Base-by-base conservation (phyloP, 2,797 vertebrate species). In the Harpagifer antarcticus region DNA sequence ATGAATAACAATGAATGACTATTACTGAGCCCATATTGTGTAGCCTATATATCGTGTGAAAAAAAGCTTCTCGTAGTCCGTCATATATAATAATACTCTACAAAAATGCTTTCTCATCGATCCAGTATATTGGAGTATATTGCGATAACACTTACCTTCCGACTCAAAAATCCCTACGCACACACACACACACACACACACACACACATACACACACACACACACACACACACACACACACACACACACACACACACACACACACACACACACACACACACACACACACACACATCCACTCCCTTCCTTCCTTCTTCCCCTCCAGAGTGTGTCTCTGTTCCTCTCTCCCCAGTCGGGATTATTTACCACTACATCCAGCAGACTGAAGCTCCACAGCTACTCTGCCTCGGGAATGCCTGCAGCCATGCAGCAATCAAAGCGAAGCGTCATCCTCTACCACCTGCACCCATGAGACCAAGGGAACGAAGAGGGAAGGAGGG, bases 351-450 rank as follows among this genome's bases (percentile, higher is more conserved):
- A 92, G 84, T 88, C 68, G 91, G 93, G 94, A 95, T 94, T 96
- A 94, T 95, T 96, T 96, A 94, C 94, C 89, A 89, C 90, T 89
- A 91, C 78, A 91, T 92, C 86, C 83, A 89, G 89, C 88, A 90
- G 81, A 85, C 89, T 89, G 88, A 91, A 92, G 88, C 89, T 85
- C 82, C 76, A 72, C 76, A 85, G 84, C 82, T 84, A 79, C 86
- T 87, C 83, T 90, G 91, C 94, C 93, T 76, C 82, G 85, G 92
- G 92, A 94, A 91, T 23, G 94, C 94, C 94, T 86, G 89, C 75
- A 94, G 94, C 91, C 91, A 94, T 84, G 86, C 88, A 82, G 89
- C 93, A 94, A 95, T 95, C 94, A 95, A 94, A 95, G 94, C 69
- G 9, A 84, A 89, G 86, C 87, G 90, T 90, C 92, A 92, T 92